These are phyloP conservation scores for Bellardia pandia DNA, from an alignment of 2,888 invertebrate genomes.

Conservation along the genomic window DNA sequence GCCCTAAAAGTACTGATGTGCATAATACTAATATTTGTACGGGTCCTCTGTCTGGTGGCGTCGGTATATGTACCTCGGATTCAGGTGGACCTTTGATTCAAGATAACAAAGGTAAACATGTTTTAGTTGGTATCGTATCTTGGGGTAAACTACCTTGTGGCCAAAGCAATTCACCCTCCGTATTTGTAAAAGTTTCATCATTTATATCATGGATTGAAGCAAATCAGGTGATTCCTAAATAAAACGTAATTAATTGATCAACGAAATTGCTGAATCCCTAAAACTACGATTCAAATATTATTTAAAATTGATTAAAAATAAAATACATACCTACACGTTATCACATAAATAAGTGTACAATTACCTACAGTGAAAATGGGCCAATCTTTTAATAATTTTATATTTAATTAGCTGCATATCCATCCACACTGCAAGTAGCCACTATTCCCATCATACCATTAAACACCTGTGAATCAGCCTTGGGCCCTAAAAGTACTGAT, in stretches of 20 bases:
- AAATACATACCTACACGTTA: too few relatives aligned
- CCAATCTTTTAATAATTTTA: too few relatives aligned
- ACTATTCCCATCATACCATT: constrained; percentile 79
- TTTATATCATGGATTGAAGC: constrained; percentile 82
- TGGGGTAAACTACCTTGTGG: constrained; percentile 85
- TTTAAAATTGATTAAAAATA: too few relatives aligned
- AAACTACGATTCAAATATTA: too few relatives aligned
- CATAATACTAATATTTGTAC: constrained; percentile 81
- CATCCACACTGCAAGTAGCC: constrained; percentile 79
- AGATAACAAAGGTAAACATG: constrained; percentile 68
- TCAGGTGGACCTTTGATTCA: constrained; percentile 82
- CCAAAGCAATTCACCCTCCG: constrained; percentile 82
- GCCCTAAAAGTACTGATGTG: constrained; percentile 77
- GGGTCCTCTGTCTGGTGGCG: constrained; percentile 80
- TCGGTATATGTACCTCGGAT: constrained; percentile 81
- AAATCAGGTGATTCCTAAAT: constrained; percentile 74
- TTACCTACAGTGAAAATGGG: too few relatives aligned
- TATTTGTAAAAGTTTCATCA: constrained; percentile 84
- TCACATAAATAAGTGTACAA: too few relatives aligned
- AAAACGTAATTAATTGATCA: neutral
- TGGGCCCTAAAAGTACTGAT: constrained; percentile 77
- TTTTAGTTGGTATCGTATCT: constrained; percentile 84
- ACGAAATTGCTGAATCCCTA: too few relatives aligned
- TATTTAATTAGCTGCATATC: constrained; percentile 68
- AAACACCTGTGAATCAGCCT: constrained; percentile 76